Percentiles rank a stretch among this genome's conserved stretches.
Evolutionary conservation across 2,113 vertebrate genomes (phyloP).

Genomic region (Sterrhoptilus dennistouni): DNA sequence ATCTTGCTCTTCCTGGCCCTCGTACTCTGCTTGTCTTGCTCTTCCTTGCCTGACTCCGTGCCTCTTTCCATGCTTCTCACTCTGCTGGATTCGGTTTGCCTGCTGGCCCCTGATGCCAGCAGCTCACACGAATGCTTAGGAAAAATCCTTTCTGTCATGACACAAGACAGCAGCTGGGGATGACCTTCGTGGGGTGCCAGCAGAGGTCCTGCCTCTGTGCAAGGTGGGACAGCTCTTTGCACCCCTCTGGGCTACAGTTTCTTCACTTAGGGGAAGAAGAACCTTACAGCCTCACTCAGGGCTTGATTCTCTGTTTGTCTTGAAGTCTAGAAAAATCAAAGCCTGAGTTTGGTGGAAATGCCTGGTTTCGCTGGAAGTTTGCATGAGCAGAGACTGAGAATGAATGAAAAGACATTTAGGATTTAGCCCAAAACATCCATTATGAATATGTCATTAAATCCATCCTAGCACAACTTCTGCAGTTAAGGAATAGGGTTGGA

Average conservation of each 20-base stretch:
- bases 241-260: not conserved
- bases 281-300: not conserved
- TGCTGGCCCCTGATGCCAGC: not conserved
- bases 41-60: not conserved
- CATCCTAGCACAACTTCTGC: not conserved
- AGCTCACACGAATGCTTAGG: not conserved
- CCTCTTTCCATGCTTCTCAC: not conserved
- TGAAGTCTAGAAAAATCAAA: not conserved
- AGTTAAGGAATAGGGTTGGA: not conserved
- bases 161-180: fast-evolving
- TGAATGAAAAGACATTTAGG: not conserved
- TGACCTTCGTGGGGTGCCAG: not conserved
- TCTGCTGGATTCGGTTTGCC: not conserved
- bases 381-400: not conserved
- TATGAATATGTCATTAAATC: not conserved
- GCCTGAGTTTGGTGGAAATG: not conserved
- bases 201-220: not conserved
- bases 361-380: not conserved
- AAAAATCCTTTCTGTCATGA: not conserved
- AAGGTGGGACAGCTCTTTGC: not conserved
- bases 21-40: constrained; percentile 30
- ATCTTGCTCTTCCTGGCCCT: constrained; percentile 37
- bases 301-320: not conserved
- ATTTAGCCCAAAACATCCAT: not conserved
- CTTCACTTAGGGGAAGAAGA: not conserved